These are phyloP conservation scores for Epinotia ramella DNA, from an alignment of 2,888 invertebrate genomes.

Conservation along the genomic window DNA sequence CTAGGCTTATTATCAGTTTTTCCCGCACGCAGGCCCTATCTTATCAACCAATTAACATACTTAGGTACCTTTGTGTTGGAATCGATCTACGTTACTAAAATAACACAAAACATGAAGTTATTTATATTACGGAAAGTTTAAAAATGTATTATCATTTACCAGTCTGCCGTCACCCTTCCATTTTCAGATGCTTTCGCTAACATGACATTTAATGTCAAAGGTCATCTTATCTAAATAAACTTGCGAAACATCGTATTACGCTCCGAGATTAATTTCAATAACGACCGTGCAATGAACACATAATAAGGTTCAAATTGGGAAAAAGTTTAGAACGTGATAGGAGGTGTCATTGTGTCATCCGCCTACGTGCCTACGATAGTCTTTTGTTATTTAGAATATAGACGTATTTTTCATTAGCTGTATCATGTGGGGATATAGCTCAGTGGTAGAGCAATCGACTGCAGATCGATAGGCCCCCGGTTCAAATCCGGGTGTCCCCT, in stretches of 20 bases:
- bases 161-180: conserved; percentile 2
- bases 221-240: conserved; percentile 4
- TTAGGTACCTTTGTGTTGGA: background rate
- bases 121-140: background rate
- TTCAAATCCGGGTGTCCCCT: conserved; percentile 62
- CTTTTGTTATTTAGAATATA: conserved; percentile 33
- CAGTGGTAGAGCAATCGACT: conserved; percentile 84
- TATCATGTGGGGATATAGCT: conserved; percentile 70
- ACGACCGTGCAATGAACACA: background rate
- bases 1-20: too few species aligned
- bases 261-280: background rate
- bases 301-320: conserved; percentile 7
- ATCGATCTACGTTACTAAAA: conserved; percentile 13
- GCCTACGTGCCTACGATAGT: conserved; percentile 30
- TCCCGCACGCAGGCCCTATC: too few species aligned
- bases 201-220: background rate
- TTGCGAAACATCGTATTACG: background rate
- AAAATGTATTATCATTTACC: conserved; percentile 18
- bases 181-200: conserved; percentile 6
- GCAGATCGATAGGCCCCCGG: conserved; percentile 84
- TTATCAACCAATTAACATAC: too few species aligned
- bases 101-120: background rate
- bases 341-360: conserved; percentile 27
- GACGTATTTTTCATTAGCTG: background rate
- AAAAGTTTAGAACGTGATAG: background rate